Evolutionary conservation across 2,113 vertebrate species (phyloP).

Genomic region (Ramphastos sulfuratus): DNA sequence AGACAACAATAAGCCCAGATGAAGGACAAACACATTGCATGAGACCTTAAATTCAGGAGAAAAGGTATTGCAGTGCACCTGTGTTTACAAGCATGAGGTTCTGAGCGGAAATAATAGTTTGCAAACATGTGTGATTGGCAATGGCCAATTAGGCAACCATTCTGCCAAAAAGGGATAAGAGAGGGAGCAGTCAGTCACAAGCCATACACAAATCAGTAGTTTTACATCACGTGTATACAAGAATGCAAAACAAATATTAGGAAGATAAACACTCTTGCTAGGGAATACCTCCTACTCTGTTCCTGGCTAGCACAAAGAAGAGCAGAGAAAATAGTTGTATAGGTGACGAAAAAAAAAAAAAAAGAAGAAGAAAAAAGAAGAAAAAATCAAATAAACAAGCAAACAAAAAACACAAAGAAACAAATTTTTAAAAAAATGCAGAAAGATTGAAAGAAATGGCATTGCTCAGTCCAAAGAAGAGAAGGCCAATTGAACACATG

Average conservation of each 20-base stretch:
- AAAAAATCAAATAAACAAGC: too few species aligned
- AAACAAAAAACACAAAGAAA: neutral
- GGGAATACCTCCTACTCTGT: neutral
- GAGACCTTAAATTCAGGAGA: neutral
- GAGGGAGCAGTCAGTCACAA: neutral
- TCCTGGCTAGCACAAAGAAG: neutral
- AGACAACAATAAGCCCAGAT: neutral
- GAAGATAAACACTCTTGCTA: neutral
- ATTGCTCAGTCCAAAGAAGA: neutral
- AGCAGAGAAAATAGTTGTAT: neutral
- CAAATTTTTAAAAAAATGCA: neutral
- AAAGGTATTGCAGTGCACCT: neutral
- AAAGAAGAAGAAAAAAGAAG: too few species aligned
- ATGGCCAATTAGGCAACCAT: neutral
- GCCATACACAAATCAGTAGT: rapidly evolving
- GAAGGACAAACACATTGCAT: neutral
- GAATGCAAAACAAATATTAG: neutral
- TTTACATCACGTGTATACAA: neutral
- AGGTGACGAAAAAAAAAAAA: too few species aligned
- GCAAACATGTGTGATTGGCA: neutral
- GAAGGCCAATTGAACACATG: neutral
- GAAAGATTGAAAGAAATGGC: neutral
- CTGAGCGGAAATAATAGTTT: neutral
- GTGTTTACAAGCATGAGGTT: neutral
- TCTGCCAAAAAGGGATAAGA: neutral